Conservation (phyloP, 1,140 invertebrate genomes). For the Mercenaria mercenaria region DNA sequence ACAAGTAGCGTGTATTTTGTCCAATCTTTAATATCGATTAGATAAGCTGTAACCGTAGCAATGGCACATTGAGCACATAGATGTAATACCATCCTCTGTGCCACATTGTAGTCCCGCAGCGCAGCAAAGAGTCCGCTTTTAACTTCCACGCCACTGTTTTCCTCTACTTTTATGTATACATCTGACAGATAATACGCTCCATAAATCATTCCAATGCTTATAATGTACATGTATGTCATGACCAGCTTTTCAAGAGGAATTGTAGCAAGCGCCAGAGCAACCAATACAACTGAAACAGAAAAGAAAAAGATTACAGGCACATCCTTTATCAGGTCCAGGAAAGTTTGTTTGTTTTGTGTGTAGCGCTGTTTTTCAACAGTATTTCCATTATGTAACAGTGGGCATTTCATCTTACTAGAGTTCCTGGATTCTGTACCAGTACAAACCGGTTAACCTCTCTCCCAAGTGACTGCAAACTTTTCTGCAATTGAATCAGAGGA, state of each 20-base stretch:
- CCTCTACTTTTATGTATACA: conserved; percentile 85
- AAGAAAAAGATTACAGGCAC: conserved; percentile 53
- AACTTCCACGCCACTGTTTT: conserved; percentile 73
- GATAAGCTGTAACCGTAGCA: conserved; percentile 85
- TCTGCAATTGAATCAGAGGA: no score
- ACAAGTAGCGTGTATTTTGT: conserved; percentile 84
- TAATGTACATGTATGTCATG: conserved; percentile 87
- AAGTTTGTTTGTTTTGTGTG: no score
- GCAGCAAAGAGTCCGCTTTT: conserved; percentile 74
- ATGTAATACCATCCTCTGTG: conserved; percentile 83
- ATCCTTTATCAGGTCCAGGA: no score
- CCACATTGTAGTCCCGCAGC: conserved; percentile 78
- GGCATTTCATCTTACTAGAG: no score
- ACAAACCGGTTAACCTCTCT: no score
- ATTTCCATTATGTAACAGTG: no score
- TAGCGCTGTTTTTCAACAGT: no score
- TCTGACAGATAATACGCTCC: conserved; percentile 86
- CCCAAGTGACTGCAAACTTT: no score
- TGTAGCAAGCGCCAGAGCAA: conserved; percentile 87
- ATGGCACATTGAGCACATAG: conserved; percentile 86
- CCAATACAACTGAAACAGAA: conserved; percentile 86
- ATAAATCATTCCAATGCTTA: conserved; percentile 86
- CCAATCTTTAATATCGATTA: conserved; percentile 86
- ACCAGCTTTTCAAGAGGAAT: conserved; percentile 87
- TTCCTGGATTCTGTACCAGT: no score